Evolutionary conservation across 2,797 vertebrate species (phyloP), one percentile per base, ranked within the genome.

Genomic region (Prunella strophiata): DNA sequence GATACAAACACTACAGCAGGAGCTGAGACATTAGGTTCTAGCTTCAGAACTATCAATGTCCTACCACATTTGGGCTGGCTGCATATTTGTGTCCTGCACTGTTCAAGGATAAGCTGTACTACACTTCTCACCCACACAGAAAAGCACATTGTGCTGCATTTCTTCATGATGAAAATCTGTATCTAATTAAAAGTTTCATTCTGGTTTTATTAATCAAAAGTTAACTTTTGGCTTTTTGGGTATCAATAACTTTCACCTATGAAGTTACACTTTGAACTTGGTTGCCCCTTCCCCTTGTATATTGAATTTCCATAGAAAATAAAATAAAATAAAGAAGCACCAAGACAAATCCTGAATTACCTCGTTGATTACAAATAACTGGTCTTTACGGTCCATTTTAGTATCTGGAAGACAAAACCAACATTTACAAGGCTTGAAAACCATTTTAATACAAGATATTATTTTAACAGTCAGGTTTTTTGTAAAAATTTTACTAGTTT

Each of bases 311-410:
- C 29, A 68, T 3, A 80, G 29, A 90, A 78, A 55, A 25, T 19
- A 34, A 76, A 57, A 23, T 25, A 47, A 36, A 45, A 90, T 36
- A 40, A 36, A 92, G 30, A 25, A 93, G 22, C 17, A 22, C 40
- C n/a, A 36, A 29, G 9, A 54, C 40, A 85, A 73, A 19, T 57
- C 40, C 50, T 43, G 14, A 84, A 96, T 97, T 98, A 99, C 99
- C 99, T 99, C 99, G 6, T 99, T 99, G 74, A 99, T 97, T 29
- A 99, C 98, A 96, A 99, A 99, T 79, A 99, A 91, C 72, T 99
- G 99, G 96, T 99, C 99, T 95, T 99, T 99, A 67, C 99, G 98
- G 97, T 99, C 99, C 99, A 99, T 99, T 98, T 99, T 99, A 21
- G 99, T 99, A 96, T 99, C 99, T 99, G 97, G 7, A 96, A 97